Conservation (phyloP, 1,140 invertebrate genomes). For the Bombus soroeensis region DNA sequence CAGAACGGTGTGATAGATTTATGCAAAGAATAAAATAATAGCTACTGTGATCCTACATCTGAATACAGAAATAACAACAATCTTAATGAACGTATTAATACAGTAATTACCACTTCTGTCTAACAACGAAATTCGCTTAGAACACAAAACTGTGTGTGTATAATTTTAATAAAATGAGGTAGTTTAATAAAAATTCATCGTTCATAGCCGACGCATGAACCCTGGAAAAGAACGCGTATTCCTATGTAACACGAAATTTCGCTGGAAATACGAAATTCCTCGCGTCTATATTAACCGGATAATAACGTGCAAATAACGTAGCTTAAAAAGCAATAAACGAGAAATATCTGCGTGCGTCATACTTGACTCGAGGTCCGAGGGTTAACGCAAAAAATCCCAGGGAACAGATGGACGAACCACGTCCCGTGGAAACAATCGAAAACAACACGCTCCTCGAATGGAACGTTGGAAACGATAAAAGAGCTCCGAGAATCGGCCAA, state of each 20-base stretch:
- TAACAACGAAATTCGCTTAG: too few relatives aligned
- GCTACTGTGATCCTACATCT: too few relatives aligned
- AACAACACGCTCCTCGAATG: background rate
- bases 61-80: too few relatives aligned
- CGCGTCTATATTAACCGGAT: background rate
- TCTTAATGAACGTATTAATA: too few relatives aligned
- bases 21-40: too few relatives aligned
- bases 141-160: too few relatives aligned
- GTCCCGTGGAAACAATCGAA: background rate
- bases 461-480: background rate
- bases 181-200: too few relatives aligned
- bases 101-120: too few relatives aligned
- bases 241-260: background rate
- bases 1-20: too few relatives aligned
- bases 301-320: background rate
- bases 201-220: too few relatives aligned
- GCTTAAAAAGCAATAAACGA: background rate
- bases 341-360: background rate
- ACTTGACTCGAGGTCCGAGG: background rate
- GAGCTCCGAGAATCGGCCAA: background rate
- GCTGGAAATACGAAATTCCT: background rate
- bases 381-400: background rate
- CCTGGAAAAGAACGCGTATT: too few relatives aligned
- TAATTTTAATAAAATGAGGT: too few relatives aligned
- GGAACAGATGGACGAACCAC: background rate